Evolutionary conservation across 2,797 vertebrate species (phyloP).

Genomic region (Danio albolineatus): DNA sequence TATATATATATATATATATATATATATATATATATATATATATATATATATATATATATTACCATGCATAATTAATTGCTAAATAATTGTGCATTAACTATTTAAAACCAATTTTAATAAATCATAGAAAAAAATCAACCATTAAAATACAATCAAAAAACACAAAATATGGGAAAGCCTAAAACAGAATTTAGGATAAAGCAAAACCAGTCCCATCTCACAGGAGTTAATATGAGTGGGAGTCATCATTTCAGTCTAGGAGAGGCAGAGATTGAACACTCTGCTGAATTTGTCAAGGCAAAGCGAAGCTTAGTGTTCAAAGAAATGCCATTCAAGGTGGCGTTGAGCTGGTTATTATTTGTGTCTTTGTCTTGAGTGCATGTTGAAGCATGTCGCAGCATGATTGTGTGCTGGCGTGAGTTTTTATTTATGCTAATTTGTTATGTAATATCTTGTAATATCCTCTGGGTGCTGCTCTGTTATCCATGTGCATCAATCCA

Average conservation of each 20-base stretch:
- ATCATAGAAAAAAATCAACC: no score
- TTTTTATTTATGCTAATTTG: not conserved
- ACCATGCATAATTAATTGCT: no score
- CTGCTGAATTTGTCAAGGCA: not conserved
- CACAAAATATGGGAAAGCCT: not conserved
- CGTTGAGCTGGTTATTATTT: not conserved
- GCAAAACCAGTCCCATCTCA: not conserved
- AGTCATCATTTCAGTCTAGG: not conserved
- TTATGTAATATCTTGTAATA: constrained; percentile 14
- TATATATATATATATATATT: no score
- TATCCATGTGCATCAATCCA: not conserved
- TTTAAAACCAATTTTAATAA: not conserved
- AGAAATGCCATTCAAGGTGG: not conserved
- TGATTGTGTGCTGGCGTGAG: not conserved
- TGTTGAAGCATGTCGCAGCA: not conserved
- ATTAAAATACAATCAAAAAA: no score
- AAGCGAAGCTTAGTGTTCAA: not conserved
- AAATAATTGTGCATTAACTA: no score
- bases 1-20: no score
- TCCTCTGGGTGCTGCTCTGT: not conserved
- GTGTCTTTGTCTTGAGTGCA: not conserved
- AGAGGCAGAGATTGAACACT: not conserved
- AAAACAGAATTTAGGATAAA: not conserved
- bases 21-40: no score
- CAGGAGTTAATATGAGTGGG: not conserved